Base-by-base conservation (phyloP, 2,888 invertebrate genomes). In the Phaedon cochleariae region DNA sequence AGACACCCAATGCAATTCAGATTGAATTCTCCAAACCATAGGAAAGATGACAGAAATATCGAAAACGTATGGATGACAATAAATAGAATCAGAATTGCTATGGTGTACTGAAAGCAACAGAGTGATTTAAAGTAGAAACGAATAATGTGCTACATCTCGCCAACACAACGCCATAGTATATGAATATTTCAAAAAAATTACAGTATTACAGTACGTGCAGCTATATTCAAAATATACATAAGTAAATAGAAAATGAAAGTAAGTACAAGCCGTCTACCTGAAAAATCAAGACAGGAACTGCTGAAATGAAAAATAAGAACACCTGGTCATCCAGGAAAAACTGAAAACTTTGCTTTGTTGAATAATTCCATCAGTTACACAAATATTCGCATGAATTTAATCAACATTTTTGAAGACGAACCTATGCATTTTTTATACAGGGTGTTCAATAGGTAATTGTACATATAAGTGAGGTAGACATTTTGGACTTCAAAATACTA, bases 141-240 rank as follows among this genome's bases (percentile, higher is more conserved):
- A 17, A 18, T 55, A 41, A 21, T 54, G 66, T 66, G 68, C 66
- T 61, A 68, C 59, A 64, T 57, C 31, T 57, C 41, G 75, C 76
- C 76, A 75, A 76, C 75, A 76, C 73, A 75, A 74, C 69, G 75
- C 73, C 76, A 69, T 53, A 61, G 59, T 2, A 41, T 41, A 41
- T 34, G 12, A 15, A 10, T 41, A 41, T 60, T 61, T 63, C 68
- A 66, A 53, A 45, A 62, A 72, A 66, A 37, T 2, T 41, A 55
- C 29, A 37, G 22, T 17, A 46, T 21, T 45, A 64, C 64, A 65
- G 58, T 65, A 58, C 70, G 67, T 69, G 67, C 72, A 62, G 17
- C 63, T 63, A 65, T 54, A 65, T 37, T 20, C 60, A 17, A 54
- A 51, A 62, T 41, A 41, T 41, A 64, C 49, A 62, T 59, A 61